A percentile compares a stretch with the other conserved stretches of the same genome.
Evolutionary conservation across 2,797 vertebrate genomes (phyloP).

Genomic region (Melanotaenia pygmaea): DNA sequence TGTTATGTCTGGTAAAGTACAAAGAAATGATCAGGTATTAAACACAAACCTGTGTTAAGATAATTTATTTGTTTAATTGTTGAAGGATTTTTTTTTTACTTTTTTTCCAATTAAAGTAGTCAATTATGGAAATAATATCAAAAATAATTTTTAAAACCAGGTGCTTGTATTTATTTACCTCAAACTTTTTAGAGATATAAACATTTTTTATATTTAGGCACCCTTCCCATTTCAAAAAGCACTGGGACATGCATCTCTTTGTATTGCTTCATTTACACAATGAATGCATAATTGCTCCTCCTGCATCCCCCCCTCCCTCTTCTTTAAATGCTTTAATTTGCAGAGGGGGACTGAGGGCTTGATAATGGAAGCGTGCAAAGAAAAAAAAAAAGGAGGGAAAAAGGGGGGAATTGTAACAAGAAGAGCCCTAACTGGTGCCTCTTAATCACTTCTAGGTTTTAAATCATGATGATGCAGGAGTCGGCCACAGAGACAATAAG

Average conservation of each 20-base stretch:
- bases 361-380: slow-evolving; percentile 90
- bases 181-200: slow-evolving; percentile 67
- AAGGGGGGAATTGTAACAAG: slow-evolving; percentile 83
- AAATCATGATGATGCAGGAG: slow-evolving; percentile 99
- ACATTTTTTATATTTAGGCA: slow-evolving; percentile 78
- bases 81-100: neutral
- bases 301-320: slow-evolving; percentile 77
- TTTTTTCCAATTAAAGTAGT: neutral
- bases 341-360: slow-evolving; percentile 92
- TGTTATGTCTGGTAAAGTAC: slow-evolving; percentile 28
- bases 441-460: slow-evolving; percentile 99
- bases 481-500: slow-evolving; percentile 99
- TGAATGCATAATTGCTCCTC: slow-evolving; percentile 87
- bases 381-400: slow-evolving; percentile 54
- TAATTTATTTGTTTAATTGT: slow-evolving; percentile 68
- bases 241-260: slow-evolving; percentile 84
- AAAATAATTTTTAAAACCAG: slow-evolving; percentile 29
- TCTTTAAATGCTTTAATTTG: slow-evolving; percentile 94
- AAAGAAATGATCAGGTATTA: slow-evolving; percentile 29
- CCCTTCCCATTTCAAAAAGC: slow-evolving; percentile 65
- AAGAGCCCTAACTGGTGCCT: slow-evolving; percentile 98
- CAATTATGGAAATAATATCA: neutral
- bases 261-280: slow-evolving; percentile 94
- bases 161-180: slow-evolving; percentile 75
- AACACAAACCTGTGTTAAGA: slow-evolving; percentile 27